phyloP scores from a whole-genome alignment of 2,888 invertebrate genomes.

The Tridacna gigas region DNA sequence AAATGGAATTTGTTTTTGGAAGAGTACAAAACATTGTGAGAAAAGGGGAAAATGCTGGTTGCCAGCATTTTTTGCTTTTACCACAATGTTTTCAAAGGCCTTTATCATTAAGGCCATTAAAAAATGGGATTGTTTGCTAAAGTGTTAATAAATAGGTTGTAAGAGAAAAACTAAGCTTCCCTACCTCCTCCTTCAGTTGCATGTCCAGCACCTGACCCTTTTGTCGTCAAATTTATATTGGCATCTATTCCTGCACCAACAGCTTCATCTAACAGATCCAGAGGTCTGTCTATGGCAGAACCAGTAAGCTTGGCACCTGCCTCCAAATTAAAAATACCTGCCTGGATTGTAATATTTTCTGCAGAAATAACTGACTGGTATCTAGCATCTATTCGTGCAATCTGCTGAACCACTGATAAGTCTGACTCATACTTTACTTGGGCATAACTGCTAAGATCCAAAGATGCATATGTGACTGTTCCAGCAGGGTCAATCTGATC shows the following conservation, averaged over 20 bases:
- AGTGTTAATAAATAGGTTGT: no score
- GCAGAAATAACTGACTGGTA: constrained; percentile 71
- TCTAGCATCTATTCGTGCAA: constrained; percentile 67
- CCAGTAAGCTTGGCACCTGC: constrained; percentile 73
- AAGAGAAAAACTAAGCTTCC: not conserved
- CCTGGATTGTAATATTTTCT: constrained; percentile 69
- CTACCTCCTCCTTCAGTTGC: constrained; percentile 73
- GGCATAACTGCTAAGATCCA: constrained; percentile 72
- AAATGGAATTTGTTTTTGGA: no score
- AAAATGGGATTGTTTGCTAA: no score
- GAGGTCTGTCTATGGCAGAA: constrained; percentile 69
- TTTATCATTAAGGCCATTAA: no score
- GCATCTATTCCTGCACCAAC: constrained; percentile 63
- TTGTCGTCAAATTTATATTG: constrained; percentile 7
- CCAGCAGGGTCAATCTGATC: constrained; percentile 60
- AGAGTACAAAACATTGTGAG: no score
- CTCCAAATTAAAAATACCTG: constrained; percentile 70
- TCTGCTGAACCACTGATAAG: constrained; percentile 54
- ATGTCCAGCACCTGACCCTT: constrained; percentile 74
- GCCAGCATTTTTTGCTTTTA: no score
- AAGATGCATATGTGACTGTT: constrained; percentile 65
- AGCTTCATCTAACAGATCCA: constrained; percentile 68
- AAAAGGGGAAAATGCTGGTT: no score
- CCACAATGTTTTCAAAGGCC: no score
- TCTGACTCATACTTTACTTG: constrained; percentile 68